These are phyloP conservation scores for Tokudaia muenninki DNA, from an alignment of 2,797 vertebrate species.

Conservation along the genomic window DNA sequence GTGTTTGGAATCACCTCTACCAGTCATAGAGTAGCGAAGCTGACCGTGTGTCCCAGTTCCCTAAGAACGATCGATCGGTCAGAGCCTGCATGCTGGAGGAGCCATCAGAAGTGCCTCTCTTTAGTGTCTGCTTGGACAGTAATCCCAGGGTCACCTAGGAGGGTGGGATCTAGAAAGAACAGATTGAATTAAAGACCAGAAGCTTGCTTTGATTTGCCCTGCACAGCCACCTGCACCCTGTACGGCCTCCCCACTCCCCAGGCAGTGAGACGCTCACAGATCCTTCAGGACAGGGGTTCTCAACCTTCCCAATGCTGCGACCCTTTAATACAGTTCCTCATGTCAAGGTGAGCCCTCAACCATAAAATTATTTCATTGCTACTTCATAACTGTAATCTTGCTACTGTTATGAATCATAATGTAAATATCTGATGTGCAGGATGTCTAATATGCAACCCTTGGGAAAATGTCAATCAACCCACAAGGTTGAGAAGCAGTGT, in stretches of 20 bases:
- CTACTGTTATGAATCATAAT: background rate
- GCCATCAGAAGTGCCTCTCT: background rate
- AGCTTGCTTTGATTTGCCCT: background rate
- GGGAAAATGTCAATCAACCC: background rate
- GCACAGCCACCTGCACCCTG: background rate
- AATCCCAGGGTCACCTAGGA: background rate
- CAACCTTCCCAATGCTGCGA: background rate
- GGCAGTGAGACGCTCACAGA: background rate
- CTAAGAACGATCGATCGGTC: background rate
- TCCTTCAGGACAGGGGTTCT: background rate
- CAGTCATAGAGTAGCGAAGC: background rate
- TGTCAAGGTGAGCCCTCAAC: background rate
- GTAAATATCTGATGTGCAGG: background rate
- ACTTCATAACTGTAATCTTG: background rate
- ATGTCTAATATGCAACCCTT: background rate
- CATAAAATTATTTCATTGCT: background rate
- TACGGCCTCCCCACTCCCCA: rapidly evolving
- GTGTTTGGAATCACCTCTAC: background rate
- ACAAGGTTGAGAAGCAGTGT: background rate
- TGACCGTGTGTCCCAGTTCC: background rate
- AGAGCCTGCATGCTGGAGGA: background rate
- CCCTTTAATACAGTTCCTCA: background rate
- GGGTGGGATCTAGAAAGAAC: background rate
- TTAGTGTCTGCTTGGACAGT: background rate
- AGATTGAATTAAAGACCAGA: background rate